Evolutionary conservation across 2,888 invertebrate species (phyloP).

Genomic region (Drosophila anomalipes): DNA sequence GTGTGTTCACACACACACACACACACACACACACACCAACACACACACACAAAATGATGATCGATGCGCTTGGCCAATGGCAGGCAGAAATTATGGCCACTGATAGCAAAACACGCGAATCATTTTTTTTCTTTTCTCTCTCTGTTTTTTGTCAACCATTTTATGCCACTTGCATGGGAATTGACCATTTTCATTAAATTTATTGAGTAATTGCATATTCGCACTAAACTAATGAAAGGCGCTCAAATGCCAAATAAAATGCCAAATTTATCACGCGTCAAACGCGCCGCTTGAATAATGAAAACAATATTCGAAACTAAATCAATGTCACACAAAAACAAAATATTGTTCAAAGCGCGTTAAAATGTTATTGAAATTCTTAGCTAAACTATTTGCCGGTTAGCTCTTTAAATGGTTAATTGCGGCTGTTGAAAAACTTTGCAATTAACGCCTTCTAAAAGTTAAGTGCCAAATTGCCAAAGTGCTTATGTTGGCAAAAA

Average conservation of each 20-base stretch:
- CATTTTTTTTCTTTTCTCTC: not conserved
- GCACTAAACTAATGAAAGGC: constrained; percentile 64
- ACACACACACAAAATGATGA: constrained; percentile 46
- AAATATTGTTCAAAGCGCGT: constrained; percentile 11
- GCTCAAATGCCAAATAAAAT: constrained; percentile 72
- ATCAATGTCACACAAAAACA: constrained; percentile 51
- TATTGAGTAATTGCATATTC: constrained; percentile 80
- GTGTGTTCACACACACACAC: constrained; percentile 31
- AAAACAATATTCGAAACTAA: constrained; percentile 30
- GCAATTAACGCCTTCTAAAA: constrained; percentile 56
- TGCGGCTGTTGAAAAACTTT: constrained; percentile 49
- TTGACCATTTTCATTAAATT: constrained; percentile 73
- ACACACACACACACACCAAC: constrained; percentile 1
- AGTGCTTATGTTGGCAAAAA: constrained; percentile 11
- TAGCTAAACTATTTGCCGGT: not conserved
- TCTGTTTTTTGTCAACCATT: constrained; percentile 32
- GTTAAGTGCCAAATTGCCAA: constrained; percentile 44
- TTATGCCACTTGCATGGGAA: constrained; percentile 70
- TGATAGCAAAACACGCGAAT: constrained; percentile 62
- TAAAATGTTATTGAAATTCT: constrained; percentile 36
- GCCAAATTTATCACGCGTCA: constrained; percentile 65
- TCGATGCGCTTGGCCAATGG: constrained; percentile 60
- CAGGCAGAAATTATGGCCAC: constrained; percentile 63
- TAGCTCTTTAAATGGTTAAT: constrained; percentile 17
- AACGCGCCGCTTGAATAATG: constrained; percentile 41